Base-by-base conservation (phyloP, 2,888 invertebrate genomes). In the Melipona bicolor region DNA sequence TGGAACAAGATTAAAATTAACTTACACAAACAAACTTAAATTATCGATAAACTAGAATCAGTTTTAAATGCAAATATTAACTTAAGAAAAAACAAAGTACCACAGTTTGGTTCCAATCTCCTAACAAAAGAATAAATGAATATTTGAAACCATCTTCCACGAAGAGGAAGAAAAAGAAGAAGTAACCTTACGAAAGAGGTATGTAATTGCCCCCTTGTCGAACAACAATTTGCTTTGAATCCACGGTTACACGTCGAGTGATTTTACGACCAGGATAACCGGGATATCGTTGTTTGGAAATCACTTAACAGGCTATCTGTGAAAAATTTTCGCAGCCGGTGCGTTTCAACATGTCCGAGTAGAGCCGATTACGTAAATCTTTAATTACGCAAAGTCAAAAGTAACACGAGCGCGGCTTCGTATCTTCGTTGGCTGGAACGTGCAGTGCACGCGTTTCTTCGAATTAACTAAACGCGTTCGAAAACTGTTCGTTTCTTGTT, bases 301-400 rank as follows among this genome's bases (percentile, higher is more conserved):
- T 56, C 61, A n/a, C 56, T 77, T 77, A 36, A 77, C 49, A 6
- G 6, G 6, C 15, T 11, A 17, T 9, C 21, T 3, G 65, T 61
- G 68, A 36, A 72, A 43, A 84, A 82, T 61, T 70, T 74, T n/a
- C 43, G 24, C 49, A 43, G 43, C 64, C 36, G 70, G 36, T 68
- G 36, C 54, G n/a, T 68, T 64, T 52, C 32, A 36, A 56, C 67
- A 61, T 72, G 67, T 69, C 64, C 61, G 43, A 43, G 61, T 64
- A 52, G 49, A 13, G 56, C 6, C 19, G 65, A 68, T 88, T 84
- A 70, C 65, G 88, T 70, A 88, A 84, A 27, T 54, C 50, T 64
- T 72, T 72, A 86, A 88, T 88, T 88, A 79, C 86, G 81, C 79
- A 84, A 82, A 81, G 71, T 59, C 68, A 84, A 76, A 88, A 84